Evolutionary conservation across 2,797 vertebrate species (phyloP).

Genomic region (Molossus alvarezi): DNA sequence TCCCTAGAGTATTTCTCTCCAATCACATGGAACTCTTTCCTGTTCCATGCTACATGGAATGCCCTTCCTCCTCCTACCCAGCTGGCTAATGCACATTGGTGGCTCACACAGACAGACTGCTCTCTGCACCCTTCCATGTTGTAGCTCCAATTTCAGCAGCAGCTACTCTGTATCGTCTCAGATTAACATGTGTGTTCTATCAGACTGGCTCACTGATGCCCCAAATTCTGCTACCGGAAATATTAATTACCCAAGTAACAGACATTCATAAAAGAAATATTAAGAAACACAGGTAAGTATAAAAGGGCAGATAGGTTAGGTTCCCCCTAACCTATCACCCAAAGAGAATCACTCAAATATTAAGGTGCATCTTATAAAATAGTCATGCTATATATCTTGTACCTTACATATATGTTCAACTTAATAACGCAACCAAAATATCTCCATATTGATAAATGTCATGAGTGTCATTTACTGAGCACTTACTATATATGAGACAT

Average conservation of each 20-base stretch:
- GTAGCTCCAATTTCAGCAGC: not conserved
- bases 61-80: too few species aligned
- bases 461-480: not conserved
- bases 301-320: not conserved
- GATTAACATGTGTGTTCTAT: not conserved
- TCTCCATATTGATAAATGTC: not conserved
- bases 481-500: not conserved
- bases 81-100: rapidly evolving
- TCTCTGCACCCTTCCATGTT: not conserved
- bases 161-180: not conserved
- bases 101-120: not conserved
- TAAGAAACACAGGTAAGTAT: not conserved
- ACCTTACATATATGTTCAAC: not conserved
- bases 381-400: not conserved
- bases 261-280: conserved; percentile 39
- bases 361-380: not conserved
- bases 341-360: not conserved
- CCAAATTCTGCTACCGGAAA: conserved; percentile 37
- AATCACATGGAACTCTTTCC: not conserved
- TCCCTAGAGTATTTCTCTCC: not conserved
- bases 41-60: not conserved
- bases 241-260: conserved; percentile 16
- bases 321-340: not conserved
- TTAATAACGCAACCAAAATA: not conserved
- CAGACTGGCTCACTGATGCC: not conserved